Percentiles rank a stretch among this genome's conserved stretches.
These are phyloP conservation scores for Melieria omissa DNA, from an alignment of 2,888 invertebrate species.

Conservation along the genomic window DNA sequence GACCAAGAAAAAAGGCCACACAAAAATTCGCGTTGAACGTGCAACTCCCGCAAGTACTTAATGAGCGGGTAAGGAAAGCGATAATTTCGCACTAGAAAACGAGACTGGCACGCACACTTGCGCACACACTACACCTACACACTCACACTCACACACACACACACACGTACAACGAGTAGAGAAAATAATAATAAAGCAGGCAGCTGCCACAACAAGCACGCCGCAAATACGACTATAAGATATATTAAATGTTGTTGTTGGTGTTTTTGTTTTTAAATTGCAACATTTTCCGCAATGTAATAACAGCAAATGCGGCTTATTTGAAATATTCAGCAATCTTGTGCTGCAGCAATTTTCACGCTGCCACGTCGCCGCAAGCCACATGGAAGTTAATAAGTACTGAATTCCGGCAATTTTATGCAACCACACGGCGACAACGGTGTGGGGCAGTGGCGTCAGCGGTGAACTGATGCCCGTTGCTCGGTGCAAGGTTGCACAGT, in stretches of 20 bases:
- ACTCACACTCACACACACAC: too few relatives aligned
- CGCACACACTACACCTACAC: too few relatives aligned
- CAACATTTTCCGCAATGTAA: conserved; percentile 40
- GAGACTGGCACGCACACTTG: too few relatives aligned
- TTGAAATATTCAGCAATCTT: background rate
- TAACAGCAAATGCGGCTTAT: conserved; percentile 39
- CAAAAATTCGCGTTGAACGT: too few relatives aligned
- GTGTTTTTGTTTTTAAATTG: conserved; percentile 27
- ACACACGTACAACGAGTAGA: too few relatives aligned
- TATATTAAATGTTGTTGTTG: background rate
- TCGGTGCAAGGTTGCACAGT: background rate
- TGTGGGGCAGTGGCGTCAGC: background rate
- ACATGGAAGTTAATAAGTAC: conserved; percentile 34
- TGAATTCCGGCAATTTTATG: conserved; percentile 41
- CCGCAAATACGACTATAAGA: background rate
- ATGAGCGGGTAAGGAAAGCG: too few relatives aligned
- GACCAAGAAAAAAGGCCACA: too few relatives aligned
- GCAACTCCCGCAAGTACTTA: too few relatives aligned
- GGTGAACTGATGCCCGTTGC: background rate
- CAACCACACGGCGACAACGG: background rate
- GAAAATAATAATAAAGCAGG: too few relatives aligned
- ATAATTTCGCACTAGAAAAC: too few relatives aligned
- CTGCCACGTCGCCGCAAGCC: conserved; percentile 33
- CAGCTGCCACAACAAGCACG: too few relatives aligned
- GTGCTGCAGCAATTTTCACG: conserved; percentile 1